These are phyloP conservation scores for Pogona vitticeps DNA, from an alignment of 2,113 vertebrate species.

Conservation along the genomic window DNA sequence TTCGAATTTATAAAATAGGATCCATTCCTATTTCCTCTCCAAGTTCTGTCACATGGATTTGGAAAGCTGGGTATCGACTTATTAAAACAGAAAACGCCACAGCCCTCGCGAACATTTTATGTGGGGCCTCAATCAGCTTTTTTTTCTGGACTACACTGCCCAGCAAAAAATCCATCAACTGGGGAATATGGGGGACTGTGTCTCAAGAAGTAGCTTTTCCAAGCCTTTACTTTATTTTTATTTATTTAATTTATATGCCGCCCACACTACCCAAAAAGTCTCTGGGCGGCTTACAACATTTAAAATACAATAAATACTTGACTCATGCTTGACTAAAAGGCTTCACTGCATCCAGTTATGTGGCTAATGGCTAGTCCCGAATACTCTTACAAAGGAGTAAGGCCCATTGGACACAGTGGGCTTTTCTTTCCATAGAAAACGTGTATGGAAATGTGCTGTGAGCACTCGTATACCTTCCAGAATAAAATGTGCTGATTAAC, in stretches of 20 bases:
- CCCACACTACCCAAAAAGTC: too few relatives aligned
- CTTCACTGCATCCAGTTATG: too few relatives aligned
- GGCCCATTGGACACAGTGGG: background rate
- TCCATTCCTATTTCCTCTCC: background rate
- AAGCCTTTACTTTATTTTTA: background rate
- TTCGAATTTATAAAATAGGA: background rate
- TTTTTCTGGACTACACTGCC: too few relatives aligned
- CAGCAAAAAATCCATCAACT: too few relatives aligned
- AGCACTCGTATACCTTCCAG: background rate
- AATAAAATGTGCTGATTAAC: conserved; percentile 1
- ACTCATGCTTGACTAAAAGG: too few relatives aligned
- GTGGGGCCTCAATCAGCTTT: too few relatives aligned
- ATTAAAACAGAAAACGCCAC: too few relatives aligned
- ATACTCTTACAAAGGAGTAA: background rate
- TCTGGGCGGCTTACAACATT: background rate
- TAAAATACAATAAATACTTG: too few relatives aligned
- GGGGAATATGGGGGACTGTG: too few relatives aligned
- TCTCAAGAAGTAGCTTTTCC: too few relatives aligned
- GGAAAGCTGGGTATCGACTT: background rate
- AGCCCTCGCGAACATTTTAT: too few relatives aligned
- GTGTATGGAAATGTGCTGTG: background rate
- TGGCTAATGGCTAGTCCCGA: background rate
- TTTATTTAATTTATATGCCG: background rate
- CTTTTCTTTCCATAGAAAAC: background rate
- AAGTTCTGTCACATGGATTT: background rate